phyloP scores from a whole-genome alignment of 2,888 invertebrate genomes.

The Pherbina coryleti region DNA sequence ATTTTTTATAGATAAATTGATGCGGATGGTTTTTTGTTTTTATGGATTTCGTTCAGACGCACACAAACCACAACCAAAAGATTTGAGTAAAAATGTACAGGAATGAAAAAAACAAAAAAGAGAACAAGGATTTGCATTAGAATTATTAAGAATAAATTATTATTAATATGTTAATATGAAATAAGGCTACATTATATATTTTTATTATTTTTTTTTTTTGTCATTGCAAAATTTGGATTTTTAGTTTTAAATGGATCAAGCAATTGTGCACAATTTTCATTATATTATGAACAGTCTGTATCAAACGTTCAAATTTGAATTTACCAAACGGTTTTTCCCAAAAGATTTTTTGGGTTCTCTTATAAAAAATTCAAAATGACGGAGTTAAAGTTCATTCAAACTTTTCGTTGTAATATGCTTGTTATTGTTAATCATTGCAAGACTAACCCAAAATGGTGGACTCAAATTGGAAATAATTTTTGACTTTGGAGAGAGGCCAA shows the following conservation, averaged over 20 bases:
- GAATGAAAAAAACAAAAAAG: conserved; percentile 53
- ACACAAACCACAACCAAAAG: conserved; percentile 54
- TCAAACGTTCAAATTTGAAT: too few species aligned
- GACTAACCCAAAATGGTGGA: too few species aligned
- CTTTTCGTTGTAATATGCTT: too few species aligned
- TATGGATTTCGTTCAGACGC: conserved; percentile 45
- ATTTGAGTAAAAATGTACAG: conserved; percentile 42
- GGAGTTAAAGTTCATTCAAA: too few species aligned
- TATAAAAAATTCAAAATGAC: too few species aligned
- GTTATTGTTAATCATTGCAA: too few species aligned
- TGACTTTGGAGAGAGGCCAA: too few species aligned
- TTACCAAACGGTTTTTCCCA: too few species aligned
- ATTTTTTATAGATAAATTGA: conserved; percentile 10
- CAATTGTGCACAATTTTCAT: too few species aligned
- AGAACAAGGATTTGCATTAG: conserved; percentile 53
- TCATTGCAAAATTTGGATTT: not conserved
- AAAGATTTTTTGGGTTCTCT: too few species aligned
- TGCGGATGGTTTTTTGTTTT: not conserved
- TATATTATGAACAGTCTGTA: too few species aligned
- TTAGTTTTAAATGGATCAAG: not conserved
- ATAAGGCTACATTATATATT: conserved; percentile 7
- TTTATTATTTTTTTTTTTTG: not conserved
- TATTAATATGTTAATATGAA: conserved; percentile 34
- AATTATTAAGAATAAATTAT: conserved; percentile 45
- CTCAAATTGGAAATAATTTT: too few species aligned